Percentiles rank a stretch among this genome's conserved stretches.
Conservation (phyloP, 35 echinoderm and acorn worm genomes). For the Apostichopus californicus region DNA sequence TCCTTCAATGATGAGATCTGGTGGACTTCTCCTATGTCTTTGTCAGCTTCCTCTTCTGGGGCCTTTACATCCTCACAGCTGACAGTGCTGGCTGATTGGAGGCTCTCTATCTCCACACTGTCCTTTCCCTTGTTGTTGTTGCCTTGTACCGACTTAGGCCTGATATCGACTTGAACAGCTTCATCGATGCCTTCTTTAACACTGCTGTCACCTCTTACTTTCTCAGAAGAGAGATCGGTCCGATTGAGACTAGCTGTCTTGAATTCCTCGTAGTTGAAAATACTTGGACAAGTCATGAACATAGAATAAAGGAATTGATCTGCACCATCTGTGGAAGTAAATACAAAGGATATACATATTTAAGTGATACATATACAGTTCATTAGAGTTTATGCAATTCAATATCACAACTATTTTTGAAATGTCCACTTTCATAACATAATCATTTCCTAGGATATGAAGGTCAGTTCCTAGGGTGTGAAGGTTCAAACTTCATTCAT, state of each 20-base stretch:
- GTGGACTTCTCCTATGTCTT: background rate
- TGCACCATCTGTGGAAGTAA: background rate
- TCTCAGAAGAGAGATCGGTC: background rate
- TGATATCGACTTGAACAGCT: background rate
- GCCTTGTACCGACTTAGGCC: background rate
- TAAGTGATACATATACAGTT: background rate
- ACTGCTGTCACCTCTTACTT: background rate
- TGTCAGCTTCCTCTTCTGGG: background rate
- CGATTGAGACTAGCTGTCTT: slow-evolving; percentile 8
- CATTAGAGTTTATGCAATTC: too few species aligned
- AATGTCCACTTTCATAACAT: too few species aligned
- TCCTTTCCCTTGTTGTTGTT: background rate
- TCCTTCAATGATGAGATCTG: background rate
- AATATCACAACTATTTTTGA: too few species aligned
- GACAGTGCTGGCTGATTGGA: background rate
- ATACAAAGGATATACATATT: background rate
- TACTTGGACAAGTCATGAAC: slow-evolving; percentile 34
- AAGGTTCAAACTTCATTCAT: too few species aligned
- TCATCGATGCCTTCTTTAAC: background rate
- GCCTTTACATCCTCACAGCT: background rate
- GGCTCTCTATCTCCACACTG: background rate
- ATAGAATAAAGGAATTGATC: slow-evolving; percentile 13
- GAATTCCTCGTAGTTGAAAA: slow-evolving; percentile 37
- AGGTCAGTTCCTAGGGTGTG: too few species aligned
- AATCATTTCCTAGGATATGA: too few species aligned